Conservation (phyloP, 2,797 vertebrate species). For the Sciurus carolinensis region DNA sequence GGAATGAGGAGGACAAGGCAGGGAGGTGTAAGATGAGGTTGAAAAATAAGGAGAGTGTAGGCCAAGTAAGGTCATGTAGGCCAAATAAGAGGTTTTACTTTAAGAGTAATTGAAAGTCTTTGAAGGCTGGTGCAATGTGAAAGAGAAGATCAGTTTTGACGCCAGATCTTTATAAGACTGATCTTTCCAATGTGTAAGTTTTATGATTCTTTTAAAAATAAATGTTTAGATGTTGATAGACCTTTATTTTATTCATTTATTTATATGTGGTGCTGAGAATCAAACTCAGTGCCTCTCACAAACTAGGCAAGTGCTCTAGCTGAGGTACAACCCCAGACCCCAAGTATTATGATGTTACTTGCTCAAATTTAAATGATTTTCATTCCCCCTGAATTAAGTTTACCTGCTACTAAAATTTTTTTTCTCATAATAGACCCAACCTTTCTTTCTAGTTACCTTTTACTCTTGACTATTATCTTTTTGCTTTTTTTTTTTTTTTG, state of each 20-base stretch:
- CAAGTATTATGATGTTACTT: neutral
- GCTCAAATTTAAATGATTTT: conserved; percentile 17
- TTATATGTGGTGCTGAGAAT: no score
- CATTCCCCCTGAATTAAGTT: conserved; percentile 29
- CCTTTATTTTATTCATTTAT: no score
- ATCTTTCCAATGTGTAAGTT: conserved; percentile 7
- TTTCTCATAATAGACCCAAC: neutral
- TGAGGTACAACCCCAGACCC: no score
- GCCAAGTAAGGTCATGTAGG: neutral
- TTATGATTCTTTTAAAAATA: neutral
- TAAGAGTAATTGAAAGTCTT: neutral
- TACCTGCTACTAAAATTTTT: neutral
- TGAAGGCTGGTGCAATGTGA: neutral
- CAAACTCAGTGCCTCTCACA: no score
- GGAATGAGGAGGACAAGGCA: neutral
- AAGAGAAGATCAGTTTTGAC: conserved; percentile 3
- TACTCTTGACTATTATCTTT: neutral
- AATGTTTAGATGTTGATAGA: no score
- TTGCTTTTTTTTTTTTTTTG: neutral
- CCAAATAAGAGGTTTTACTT: neutral
- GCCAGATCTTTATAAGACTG: neutral
- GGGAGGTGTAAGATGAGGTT: neutral
- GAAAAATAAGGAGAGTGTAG: neutral
- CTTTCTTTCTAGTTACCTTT: conserved; percentile 16
- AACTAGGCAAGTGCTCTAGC: no score